Evolutionary conservation across 1,140 invertebrate species (phyloP).

Genomic region (Calliphora vicina): DNA sequence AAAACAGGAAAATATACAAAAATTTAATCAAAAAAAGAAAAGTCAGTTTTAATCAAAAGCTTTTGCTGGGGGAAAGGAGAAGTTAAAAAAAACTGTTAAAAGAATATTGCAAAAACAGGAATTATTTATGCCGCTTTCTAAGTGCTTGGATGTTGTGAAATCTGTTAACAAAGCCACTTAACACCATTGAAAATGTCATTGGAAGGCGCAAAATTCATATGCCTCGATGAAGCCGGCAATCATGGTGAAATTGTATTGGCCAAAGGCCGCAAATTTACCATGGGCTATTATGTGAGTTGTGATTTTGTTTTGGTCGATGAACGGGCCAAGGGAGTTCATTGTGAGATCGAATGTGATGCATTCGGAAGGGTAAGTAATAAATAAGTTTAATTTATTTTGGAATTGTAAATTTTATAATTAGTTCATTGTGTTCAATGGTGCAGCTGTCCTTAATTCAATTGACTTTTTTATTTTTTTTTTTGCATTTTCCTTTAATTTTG

Average conservation of each 20-base stretch:
- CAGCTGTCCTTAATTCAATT: slow-evolving; percentile 21
- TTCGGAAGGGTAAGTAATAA: slow-evolving; percentile 60
- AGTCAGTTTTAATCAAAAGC: too few relatives aligned
- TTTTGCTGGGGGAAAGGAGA: neutral
- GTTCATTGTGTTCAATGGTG: neutral
- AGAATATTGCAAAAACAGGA: neutral
- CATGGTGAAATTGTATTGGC: slow-evolving; percentile 39
- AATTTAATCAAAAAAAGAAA: neutral
- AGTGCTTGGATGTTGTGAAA: neutral
- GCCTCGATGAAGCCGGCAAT: slow-evolving; percentile 46
- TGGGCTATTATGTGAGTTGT: slow-evolving; percentile 50
- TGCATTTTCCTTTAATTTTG: neutral
- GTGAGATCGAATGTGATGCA: slow-evolving; percentile 56
- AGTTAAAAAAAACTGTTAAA: too few relatives aligned
- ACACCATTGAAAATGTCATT: slow-evolving; percentile 38
- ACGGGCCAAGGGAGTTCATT: slow-evolving; percentile 47
- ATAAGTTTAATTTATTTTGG: too few relatives aligned
- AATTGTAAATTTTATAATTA: neutral
- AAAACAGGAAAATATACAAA: slow-evolving; percentile 21
- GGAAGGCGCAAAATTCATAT: slow-evolving; percentile 52
- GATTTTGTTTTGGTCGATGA: slow-evolving; percentile 47
- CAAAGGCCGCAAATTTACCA: slow-evolving; percentile 54
- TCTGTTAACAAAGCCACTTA: neutral
- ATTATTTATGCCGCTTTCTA: slow-evolving; percentile 4
- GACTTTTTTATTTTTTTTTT: neutral